Evolutionary conservation across 1,140 invertebrate genomes (phyloP).

Genomic region (Danaus plexippus): DNA sequence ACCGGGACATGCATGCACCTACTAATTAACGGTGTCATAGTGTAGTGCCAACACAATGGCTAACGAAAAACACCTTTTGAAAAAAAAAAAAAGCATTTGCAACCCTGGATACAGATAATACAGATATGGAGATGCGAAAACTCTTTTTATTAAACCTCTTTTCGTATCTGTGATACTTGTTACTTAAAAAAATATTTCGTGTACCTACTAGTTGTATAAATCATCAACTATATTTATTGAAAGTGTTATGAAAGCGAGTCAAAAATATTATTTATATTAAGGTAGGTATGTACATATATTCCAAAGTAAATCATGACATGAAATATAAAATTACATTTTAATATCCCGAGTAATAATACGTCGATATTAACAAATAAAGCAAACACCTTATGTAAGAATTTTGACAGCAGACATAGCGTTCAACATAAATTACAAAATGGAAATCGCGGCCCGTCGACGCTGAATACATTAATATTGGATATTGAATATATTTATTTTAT

Average conservation of each 20-base stretch:
- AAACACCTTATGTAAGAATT: background rate
- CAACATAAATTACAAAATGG: slow-evolving; percentile 71
- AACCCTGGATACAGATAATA: no score
- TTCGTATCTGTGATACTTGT: background rate
- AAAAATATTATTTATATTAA: no score
- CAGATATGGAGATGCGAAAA: no score
- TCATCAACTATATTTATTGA: no score
- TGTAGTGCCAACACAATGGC: slow-evolving; percentile 26
- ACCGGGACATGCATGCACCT: slow-evolving; percentile 42
- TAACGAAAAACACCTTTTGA: slow-evolving; percentile 23
- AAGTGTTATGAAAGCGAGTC: no score
- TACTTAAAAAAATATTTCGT: no score
- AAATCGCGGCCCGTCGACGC: slow-evolving; percentile 65
- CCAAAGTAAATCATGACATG: no score
- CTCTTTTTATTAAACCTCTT: background rate
- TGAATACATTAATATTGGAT: slow-evolving; percentile 71
- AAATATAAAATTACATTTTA: no score
- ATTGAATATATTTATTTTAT: slow-evolving; percentile 69
- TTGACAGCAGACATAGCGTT: slow-evolving; percentile 54
- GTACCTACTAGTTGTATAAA: no score
- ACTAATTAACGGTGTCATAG: slow-evolving; percentile 57
- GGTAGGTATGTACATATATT: no score
- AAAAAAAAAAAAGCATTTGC: slow-evolving; percentile 9
- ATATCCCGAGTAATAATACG: no score
- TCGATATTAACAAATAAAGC: no score